These are phyloP conservation scores for Caenorhabditis sp. DNA, from an alignment of 2,888 invertebrate species.

Conservation along the genomic window DNA sequence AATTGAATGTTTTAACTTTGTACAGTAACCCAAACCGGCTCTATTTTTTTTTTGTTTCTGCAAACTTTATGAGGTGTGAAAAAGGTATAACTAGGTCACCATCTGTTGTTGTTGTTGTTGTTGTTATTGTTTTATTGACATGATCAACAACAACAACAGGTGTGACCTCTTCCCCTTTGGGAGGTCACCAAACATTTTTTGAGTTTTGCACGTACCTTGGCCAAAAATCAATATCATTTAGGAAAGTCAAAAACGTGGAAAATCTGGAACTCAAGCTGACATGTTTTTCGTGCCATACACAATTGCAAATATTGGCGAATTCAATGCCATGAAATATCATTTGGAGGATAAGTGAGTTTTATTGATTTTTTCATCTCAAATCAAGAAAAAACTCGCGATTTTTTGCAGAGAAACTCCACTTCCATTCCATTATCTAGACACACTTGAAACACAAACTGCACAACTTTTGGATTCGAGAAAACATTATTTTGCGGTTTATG, in stretches of 20 bases:
- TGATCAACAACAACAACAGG: too few relatives aligned
- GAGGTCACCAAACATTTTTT: too few relatives aligned
- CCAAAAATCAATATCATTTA: conserved; percentile 12
- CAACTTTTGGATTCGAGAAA: conserved; percentile 62
- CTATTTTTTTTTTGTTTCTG: too few relatives aligned
- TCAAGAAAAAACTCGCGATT: neutral
- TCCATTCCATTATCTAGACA: conserved; percentile 67
- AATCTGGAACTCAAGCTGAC: conserved; percentile 66
- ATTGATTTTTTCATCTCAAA: neutral
- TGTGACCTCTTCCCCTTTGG: too few relatives aligned
- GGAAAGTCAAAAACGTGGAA: conserved; percentile 65
- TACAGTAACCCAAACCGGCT: too few relatives aligned
- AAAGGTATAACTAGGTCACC: too few relatives aligned
- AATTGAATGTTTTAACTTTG: too few relatives aligned
- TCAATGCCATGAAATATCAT: conserved; percentile 68
- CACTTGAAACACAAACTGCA: conserved; percentile 61
- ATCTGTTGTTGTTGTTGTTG: too few relatives aligned
- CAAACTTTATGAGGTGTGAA: too few relatives aligned
- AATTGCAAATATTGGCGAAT: conserved; percentile 66
- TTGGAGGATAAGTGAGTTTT: conserved; percentile 67
- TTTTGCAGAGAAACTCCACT: conserved; percentile 64
- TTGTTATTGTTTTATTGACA: too few relatives aligned
- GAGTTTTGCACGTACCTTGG: too few relatives aligned
- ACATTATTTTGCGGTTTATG: conserved; percentile 70
- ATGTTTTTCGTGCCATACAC: conserved; percentile 71